Evolutionary conservation across 2,797 vertebrate genomes (phyloP).

Genomic region (Coendou prehensilis): DNA sequence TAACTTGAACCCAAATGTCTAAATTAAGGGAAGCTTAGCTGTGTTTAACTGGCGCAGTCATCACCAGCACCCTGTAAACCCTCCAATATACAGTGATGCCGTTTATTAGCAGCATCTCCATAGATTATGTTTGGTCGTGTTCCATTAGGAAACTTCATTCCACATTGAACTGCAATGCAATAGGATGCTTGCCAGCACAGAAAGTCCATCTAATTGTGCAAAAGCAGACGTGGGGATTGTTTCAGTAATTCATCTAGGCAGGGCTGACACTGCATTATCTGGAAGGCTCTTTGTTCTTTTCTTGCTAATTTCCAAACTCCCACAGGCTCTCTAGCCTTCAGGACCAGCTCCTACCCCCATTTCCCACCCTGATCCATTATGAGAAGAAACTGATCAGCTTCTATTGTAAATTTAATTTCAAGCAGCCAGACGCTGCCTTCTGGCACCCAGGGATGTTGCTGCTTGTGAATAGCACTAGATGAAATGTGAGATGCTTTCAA

Average conservation of each 20-base stretch:
- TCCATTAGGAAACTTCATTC: slow-evolving; percentile 88
- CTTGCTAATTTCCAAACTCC: slow-evolving; percentile 78
- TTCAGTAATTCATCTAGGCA: slow-evolving; percentile 55
- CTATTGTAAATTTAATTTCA: slow-evolving; percentile 85
- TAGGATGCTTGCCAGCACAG: slow-evolving; percentile 79
- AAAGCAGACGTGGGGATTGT: slow-evolving; percentile 73
- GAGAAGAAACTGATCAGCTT: slow-evolving; percentile 81
- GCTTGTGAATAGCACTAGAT: slow-evolving; percentile 81
- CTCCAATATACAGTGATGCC: slow-evolving; percentile 76
- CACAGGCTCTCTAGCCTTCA: slow-evolving; percentile 14
- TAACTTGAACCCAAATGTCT: slow-evolving; percentile 82
- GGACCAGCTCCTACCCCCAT: slow-evolving; percentile 14
- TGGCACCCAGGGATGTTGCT: slow-evolving; percentile 79
- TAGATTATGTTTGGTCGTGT: slow-evolving; percentile 82
- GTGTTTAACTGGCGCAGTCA: slow-evolving; percentile 82
- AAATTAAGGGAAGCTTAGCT: slow-evolving; percentile 83
- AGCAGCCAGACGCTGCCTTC: slow-evolving; percentile 82
- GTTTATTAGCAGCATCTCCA: slow-evolving; percentile 86
- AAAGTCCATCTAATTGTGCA: slow-evolving; percentile 74
- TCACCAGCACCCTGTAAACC: slow-evolving; percentile 80
- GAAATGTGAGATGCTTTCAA: slow-evolving; percentile 82
- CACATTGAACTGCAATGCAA: slow-evolving; percentile 83
- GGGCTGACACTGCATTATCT: slow-evolving; percentile 78
- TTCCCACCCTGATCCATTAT: slow-evolving; percentile 82
- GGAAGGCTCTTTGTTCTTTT: slow-evolving; percentile 76